These are phyloP conservation scores for Ceratitis capitata DNA, from an alignment of 1,140 invertebrate genomes.

Conservation along the genomic window DNA sequence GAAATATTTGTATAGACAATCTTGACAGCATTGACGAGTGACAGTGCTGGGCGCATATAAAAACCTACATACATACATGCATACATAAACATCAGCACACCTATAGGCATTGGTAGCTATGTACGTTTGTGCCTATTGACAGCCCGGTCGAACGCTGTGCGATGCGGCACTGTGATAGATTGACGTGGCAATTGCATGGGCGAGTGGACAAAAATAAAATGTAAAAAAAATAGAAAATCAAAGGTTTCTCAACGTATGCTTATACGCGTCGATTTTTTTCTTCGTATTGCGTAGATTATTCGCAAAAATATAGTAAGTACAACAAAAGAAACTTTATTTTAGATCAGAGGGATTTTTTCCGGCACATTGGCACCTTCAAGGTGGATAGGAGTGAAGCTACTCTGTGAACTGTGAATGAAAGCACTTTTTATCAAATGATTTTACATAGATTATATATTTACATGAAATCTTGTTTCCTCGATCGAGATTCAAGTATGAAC, in stretches of 20 bases:
- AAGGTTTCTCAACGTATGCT: neutral
- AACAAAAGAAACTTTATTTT: neutral
- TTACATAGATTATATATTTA: no score
- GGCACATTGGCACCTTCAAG: neutral
- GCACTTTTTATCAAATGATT: no score
- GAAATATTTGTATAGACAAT: conserved; percentile 27
- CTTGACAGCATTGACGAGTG: conserved; percentile 27
- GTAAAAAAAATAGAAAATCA: neutral
- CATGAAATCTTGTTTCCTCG: no score
- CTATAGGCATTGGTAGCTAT: neutral
- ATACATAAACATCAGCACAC: neutral
- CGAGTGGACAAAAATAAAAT: conserved; percentile 18
- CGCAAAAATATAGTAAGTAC: neutral
- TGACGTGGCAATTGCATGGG: conserved; percentile 16
- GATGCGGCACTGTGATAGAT: neutral
- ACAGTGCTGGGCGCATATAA: neutral
- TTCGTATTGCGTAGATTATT: neutral
- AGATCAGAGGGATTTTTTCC: conserved; percentile 14
- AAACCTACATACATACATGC: neutral
- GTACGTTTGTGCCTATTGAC: no score
- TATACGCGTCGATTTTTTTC: neutral
- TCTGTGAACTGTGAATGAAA: no score
- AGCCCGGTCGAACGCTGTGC: neutral
- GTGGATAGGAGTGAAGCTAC: neutral
- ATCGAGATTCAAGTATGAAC: no score